Percentiles rank a stretch among this genome's conserved stretches.
Conservation (phyloP, 2,888 invertebrate genomes). For the Gasteruption jaculator region DNA sequence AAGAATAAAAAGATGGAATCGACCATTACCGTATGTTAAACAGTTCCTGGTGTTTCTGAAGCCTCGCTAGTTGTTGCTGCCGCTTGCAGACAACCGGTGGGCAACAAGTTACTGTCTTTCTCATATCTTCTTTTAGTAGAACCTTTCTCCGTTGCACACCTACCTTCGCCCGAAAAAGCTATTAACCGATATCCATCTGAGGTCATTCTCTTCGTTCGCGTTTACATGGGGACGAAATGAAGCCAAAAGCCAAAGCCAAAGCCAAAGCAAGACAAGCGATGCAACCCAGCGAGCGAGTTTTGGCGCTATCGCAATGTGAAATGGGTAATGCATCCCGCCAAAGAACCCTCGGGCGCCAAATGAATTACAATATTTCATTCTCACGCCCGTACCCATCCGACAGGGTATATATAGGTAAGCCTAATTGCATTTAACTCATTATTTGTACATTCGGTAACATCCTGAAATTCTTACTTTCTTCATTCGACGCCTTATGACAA, state of each 20-base stretch:
- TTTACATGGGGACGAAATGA: constrained; percentile 14
- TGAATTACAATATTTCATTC: constrained; percentile 43
- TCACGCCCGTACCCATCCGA: constrained; percentile 33
- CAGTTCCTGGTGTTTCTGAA: constrained; percentile 27
- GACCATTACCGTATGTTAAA: constrained; percentile 31
- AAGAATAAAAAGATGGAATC: constrained; percentile 20
- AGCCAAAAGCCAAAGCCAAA: neutral
- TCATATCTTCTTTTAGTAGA: too few relatives aligned
- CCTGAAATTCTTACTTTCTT: constrained; percentile 3
- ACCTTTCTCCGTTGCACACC: constrained; percentile 18
- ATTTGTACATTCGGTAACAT: constrained; percentile 27
- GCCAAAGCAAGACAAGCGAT: constrained; percentile 16
- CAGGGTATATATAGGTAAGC: constrained; percentile 25
- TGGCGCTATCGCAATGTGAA: constrained; percentile 33
- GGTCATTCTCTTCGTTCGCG: constrained; percentile 39
- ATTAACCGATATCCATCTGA: constrained; percentile 47
- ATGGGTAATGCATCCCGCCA: constrained; percentile 34
- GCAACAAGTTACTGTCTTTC: constrained; percentile 27
- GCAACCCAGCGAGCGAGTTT: too few relatives aligned
- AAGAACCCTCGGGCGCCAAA: constrained; percentile 36
- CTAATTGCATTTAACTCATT: constrained; percentile 35
- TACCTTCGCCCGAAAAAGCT: constrained; percentile 41
- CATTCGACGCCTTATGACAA: constrained; percentile 1
- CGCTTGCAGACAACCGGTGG: constrained; percentile 18
- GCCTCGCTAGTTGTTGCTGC: constrained; percentile 16